Conservation (phyloP, 2,797 vertebrate genomes). For the Petrocephalus schoutedeni region DNA sequence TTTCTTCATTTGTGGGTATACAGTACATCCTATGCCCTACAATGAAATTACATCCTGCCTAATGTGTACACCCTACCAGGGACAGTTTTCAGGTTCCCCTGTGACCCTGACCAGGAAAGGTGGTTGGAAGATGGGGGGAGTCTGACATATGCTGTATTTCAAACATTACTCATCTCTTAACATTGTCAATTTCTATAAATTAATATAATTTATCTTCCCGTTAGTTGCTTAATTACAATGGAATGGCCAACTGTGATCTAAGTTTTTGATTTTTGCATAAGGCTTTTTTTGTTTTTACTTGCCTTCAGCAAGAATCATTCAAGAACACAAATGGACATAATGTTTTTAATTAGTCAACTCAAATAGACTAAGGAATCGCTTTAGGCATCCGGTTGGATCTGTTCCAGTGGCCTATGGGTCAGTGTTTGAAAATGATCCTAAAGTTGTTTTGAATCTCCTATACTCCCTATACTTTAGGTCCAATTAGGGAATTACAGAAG, state of each 20-base stretch:
- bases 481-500: slow-evolving; percentile 32
- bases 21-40: background rate
- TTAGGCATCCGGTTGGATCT: background rate
- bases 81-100: background rate
- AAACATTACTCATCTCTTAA: background rate
- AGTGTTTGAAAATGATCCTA: background rate
- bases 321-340: background rate
- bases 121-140: too few relatives aligned
- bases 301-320: background rate
- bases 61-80: background rate
- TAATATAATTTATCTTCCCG: background rate
- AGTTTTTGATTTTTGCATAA: background rate
- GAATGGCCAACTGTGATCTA: background rate
- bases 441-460: background rate
- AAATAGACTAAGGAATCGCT: background rate
- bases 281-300: background rate
- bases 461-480: background rate
- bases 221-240: background rate
- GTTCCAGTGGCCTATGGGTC: background rate
- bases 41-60: background rate
- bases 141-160: background rate
- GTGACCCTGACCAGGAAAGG: background rate
- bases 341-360: background rate
- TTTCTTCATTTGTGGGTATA: background rate
- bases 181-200: background rate